Conservation (phyloP, 2,797 vertebrate species). For the Pampus argenteus region DNA sequence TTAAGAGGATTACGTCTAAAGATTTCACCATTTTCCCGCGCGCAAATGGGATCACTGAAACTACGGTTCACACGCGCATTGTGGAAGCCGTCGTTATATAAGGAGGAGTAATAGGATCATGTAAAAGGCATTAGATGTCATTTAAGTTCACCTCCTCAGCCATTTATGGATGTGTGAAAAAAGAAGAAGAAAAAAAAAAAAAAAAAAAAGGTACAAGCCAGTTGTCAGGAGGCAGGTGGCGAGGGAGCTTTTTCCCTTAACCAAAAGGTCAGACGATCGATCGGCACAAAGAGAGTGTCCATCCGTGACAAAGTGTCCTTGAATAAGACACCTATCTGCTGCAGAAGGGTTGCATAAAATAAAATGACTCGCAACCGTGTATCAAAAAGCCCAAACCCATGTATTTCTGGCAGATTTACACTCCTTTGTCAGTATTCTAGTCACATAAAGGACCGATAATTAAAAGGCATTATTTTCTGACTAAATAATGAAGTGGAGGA, state of each 20-base stretch:
- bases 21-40: constrained; percentile 50
- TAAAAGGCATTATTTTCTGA: constrained; percentile 74
- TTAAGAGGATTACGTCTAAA: constrained; percentile 64
- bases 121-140: constrained; percentile 54
- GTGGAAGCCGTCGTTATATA: neutral
- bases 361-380: neutral
- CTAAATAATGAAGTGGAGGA: constrained; percentile 62
- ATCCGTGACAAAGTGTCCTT: constrained; percentile 66
- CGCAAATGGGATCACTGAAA: constrained; percentile 55
- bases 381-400: constrained; percentile 2
- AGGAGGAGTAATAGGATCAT: constrained; percentile 54
- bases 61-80: constrained; percentile 38
- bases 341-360: neutral
- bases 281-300: constrained; percentile 58
- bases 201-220: constrained; percentile 13
- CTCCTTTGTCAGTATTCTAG: constrained; percentile 45
- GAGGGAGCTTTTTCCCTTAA: constrained; percentile 39
- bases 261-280: constrained; percentile 69
- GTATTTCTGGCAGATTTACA: neutral
- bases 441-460: constrained; percentile 70
- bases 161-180: constrained; percentile 45
- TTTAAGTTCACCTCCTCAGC: constrained; percentile 56
- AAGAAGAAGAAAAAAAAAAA: constrained; percentile 15
- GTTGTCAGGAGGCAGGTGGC: constrained; percentile 49
- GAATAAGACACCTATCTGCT: constrained; percentile 48